Evolutionary conservation across 2,797 vertebrate species (phyloP).

Genomic region (Pseudochirops corinnae): DNA sequence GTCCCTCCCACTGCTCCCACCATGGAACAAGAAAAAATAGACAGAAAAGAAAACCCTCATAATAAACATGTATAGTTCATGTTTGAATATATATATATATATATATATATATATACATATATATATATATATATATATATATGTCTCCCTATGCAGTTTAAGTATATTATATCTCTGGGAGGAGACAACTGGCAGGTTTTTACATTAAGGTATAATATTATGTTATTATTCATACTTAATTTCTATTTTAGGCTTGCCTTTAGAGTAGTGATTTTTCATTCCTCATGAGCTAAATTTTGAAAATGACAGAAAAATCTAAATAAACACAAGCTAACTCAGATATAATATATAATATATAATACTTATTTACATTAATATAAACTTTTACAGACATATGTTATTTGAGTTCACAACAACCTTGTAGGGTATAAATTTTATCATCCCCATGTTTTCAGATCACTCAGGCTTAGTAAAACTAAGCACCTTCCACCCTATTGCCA

Average conservation of each 20-base stretch:
- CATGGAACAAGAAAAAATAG: not conserved
- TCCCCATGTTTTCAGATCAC: not conserved
- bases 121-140: no score
- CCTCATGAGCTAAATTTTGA: not conserved
- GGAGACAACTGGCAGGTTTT: not conserved
- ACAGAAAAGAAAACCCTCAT: not conserved
- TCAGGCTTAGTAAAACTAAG: not conserved
- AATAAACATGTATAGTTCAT: not conserved
- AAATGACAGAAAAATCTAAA: not conserved
- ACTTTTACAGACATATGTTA: not conserved
- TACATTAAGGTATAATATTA: not conserved
- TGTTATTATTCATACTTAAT: not conserved
- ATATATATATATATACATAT: no score
- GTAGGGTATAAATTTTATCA: not conserved
- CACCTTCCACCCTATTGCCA: no score
- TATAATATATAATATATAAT: not conserved
- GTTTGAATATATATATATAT: not conserved
- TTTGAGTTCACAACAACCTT: not conserved
- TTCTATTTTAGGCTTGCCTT: not conserved
- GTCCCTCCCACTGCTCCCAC: not conserved
- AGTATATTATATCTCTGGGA: not conserved
- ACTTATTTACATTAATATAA: not conserved
- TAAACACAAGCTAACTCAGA: not conserved
- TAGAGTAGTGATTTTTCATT: not conserved
- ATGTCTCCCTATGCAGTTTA: not conserved